Evolutionary conservation across 2,888 invertebrate species (phyloP).

Genomic region (Diarsia rubi): DNA sequence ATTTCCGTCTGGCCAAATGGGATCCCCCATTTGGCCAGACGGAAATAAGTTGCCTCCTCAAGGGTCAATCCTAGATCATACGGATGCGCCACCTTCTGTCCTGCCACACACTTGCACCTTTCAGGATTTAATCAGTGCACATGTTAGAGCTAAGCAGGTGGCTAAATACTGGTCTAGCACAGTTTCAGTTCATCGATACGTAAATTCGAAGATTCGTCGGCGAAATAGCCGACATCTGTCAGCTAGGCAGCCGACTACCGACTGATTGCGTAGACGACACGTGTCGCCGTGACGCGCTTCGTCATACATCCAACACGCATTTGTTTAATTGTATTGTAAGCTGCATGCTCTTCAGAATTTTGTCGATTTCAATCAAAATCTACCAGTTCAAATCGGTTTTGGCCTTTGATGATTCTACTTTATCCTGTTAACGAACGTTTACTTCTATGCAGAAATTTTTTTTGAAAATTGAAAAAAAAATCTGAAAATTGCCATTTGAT

Average conservation of each 20-base stretch:
- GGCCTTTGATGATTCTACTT: not conserved
- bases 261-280: constrained; percentile 6
- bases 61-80: too few species aligned
- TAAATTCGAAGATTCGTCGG: not conserved
- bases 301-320: not conserved
- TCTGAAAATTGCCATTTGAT: not conserved
- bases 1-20: too few species aligned
- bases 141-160: too few species aligned
- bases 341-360: not conserved
- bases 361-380: not conserved
- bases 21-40: too few species aligned
- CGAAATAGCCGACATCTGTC: not conserved
- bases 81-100: too few species aligned
- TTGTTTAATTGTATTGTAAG: not conserved
- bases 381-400: not conserved
- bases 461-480: too few species aligned
- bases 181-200: too few species aligned
- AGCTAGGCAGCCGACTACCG: not conserved
- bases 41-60: too few species aligned
- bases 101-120: too few species aligned
- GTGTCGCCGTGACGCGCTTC: not conserved
- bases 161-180: too few species aligned
- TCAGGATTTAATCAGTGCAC: too few species aligned
- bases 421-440: not conserved
- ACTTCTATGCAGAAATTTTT: not conserved